phyloP scores from a whole-genome alignment of 2,113 vertebrate genomes.

The Prunella fulvescens region DNA sequence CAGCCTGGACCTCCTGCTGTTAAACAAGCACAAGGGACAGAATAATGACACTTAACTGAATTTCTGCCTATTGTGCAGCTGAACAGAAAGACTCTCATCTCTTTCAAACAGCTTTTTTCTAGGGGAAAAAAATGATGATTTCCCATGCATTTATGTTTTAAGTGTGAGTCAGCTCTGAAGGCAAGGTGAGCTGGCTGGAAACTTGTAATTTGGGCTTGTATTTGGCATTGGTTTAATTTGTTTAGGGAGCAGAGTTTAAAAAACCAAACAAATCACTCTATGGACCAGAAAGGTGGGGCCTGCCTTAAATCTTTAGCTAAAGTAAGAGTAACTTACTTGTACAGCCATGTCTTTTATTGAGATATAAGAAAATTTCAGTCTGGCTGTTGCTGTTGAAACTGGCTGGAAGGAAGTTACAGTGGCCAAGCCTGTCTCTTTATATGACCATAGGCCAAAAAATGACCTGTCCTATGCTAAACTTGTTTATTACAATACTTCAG shows the following conservation, averaged over 20 bases:
- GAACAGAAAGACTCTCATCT: neutral
- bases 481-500: neutral
- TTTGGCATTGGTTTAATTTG: rapidly evolving
- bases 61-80: neutral
- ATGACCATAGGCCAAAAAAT: neutral
- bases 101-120: neutral
- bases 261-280: rapidly evolving
- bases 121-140: neutral
- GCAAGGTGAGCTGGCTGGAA: neutral
- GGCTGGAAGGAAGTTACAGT: neutral
- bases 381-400: neutral
- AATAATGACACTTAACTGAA: neutral
- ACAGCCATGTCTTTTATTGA: neutral
- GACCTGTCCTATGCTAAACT: neutral
- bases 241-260: neutral
- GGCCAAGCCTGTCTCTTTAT: neutral
- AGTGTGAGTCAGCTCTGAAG: neutral
- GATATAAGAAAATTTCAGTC: neutral
- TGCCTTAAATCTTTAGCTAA: neutral
- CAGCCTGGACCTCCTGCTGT: neutral
- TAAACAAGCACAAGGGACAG: neutral
- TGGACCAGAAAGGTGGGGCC: neutral
- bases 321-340: neutral
- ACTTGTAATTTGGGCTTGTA: neutral
- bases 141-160: neutral